Percentiles rank a stretch among this genome's conserved stretches.
Evolutionary conservation across 1,140 invertebrate species (phyloP).

Genomic region (Spodoptera frugiperda): DNA sequence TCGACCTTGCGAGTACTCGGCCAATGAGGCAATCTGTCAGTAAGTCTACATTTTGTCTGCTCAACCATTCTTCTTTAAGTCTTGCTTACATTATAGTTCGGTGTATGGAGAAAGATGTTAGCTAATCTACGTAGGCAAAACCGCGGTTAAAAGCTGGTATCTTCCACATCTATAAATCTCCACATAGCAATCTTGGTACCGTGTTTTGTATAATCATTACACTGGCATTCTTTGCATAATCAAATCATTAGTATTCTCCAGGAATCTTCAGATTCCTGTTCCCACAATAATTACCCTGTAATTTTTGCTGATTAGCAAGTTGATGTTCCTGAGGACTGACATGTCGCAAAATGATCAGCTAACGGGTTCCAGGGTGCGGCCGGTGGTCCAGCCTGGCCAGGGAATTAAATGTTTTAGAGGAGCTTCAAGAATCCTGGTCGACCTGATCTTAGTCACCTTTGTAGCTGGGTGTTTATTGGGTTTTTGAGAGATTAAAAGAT

Average conservation of each 20-base stretch:
- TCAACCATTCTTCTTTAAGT: too few species aligned
- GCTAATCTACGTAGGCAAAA: too few species aligned
- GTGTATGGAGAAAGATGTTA: too few species aligned
- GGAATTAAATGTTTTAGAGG: not conserved
- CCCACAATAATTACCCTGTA: conserved; percentile 33
- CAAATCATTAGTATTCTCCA: conserved; percentile 20
- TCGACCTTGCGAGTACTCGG: too few species aligned
- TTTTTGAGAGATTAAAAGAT: not conserved
- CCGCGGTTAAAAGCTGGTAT: not conserved
- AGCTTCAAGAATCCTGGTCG: not conserved
- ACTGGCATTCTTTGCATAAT: conserved; percentile 19
- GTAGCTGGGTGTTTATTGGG: not conserved
- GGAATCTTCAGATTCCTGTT: conserved; percentile 8
- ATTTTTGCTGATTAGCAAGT: conserved; percentile 38
- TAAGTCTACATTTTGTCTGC: too few species aligned
- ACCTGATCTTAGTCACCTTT: not conserved
- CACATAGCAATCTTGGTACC: conserved; percentile 9
- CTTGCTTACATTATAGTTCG: too few species aligned
- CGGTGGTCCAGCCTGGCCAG: conserved; percentile 18
- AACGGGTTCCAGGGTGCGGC: conserved; percentile 9
- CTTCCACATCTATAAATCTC: conserved; percentile 3
- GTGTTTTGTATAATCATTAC: conserved; percentile 24
- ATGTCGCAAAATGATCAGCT: not conserved
- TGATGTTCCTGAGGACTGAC: conserved; percentile 11
- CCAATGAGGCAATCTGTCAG: too few species aligned